Conservation (phyloP, 2,113 vertebrate species). For the Gorsachius goisagi region DNA sequence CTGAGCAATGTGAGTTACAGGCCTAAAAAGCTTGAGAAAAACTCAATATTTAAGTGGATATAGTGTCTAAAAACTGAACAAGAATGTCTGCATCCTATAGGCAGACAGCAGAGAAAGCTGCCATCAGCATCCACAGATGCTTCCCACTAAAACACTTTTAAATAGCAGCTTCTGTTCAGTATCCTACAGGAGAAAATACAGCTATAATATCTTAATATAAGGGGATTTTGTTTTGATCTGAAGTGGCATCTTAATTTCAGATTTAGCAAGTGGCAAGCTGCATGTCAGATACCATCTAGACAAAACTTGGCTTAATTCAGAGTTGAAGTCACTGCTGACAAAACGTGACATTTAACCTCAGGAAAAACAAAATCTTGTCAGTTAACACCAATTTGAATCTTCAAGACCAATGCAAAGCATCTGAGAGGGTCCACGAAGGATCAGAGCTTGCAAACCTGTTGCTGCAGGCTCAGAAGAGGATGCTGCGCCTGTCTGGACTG, state of each 20-base stretch:
- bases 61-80: neutral
- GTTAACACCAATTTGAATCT: neutral
- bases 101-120: neutral
- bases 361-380: neutral
- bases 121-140: neutral
- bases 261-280: neutral
- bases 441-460: neutral
- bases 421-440: neutral
- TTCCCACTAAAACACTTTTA: neutral
- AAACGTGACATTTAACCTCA: neutral
- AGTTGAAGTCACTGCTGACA: neutral
- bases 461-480: neutral
- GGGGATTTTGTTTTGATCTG: neutral
- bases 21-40: neutral
- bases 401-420: neutral
- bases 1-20: neutral
- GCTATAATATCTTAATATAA: neutral
- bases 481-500: neutral
- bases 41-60: neutral
- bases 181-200: neutral
- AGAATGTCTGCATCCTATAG: neutral
- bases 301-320: neutral
- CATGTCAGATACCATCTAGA: neutral
- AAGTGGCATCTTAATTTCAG: neutral
- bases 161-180: neutral